A percentile compares a stretch with the other conserved stretches of the same genome.
Evolutionary conservation across 2,888 invertebrate genomes (phyloP).

Genomic region (Choristoneura rosaceana): DNA sequence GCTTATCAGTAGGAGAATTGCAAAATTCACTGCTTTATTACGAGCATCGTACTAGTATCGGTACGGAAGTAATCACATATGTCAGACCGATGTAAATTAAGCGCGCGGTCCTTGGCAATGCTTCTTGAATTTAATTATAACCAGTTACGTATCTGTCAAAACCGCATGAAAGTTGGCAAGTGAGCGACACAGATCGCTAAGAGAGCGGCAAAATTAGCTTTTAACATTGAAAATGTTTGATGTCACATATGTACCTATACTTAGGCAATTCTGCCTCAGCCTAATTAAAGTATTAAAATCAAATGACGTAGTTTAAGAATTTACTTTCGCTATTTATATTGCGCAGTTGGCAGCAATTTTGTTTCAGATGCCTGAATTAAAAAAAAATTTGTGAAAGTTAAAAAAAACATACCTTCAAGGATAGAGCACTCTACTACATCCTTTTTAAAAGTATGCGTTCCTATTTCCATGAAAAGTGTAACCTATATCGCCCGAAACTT

Average conservation of each 20-base stretch:
- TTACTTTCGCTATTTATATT: background rate
- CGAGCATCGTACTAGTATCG: background rate
- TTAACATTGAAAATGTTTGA: conserved; percentile 56
- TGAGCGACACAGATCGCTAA: conserved; percentile 58
- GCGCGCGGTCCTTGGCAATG: conserved; percentile 76
- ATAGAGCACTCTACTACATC: too few species aligned
- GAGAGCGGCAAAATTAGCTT: conserved; percentile 69
- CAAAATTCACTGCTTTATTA: background rate
- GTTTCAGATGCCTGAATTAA: background rate
- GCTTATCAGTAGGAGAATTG: background rate
- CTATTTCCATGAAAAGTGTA: background rate
- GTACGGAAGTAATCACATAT: conserved; percentile 41
- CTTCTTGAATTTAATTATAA: conserved; percentile 80
- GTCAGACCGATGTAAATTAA: conserved; percentile 38
- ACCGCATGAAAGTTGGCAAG: conserved; percentile 79
- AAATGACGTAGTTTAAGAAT: background rate
- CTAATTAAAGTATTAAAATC: conserved; percentile 11
- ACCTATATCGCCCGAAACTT: background rate
- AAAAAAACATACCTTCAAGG: too few species aligned
- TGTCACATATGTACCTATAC: conserved; percentile 36
- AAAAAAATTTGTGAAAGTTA: too few species aligned
- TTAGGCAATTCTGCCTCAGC: conserved; percentile 46
- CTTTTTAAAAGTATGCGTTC: too few species aligned
- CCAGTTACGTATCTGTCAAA: conserved; percentile 77
- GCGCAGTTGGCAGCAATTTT: background rate